These are phyloP conservation scores for Cosmia trapezina DNA, from an alignment of 2,888 invertebrate genomes.

Conservation along the genomic window DNA sequence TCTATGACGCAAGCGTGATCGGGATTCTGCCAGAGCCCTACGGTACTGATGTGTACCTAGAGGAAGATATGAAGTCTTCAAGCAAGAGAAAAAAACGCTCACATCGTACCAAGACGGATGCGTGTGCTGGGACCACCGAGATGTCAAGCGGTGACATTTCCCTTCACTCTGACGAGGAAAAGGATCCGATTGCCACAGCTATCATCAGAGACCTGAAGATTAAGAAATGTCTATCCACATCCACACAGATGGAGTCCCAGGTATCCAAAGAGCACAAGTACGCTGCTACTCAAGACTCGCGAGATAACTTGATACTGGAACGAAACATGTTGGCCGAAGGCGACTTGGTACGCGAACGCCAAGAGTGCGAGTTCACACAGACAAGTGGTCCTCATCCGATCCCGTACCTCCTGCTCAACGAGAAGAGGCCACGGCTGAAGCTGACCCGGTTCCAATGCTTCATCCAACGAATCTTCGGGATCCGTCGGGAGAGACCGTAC, in stretches of 20 bases:
- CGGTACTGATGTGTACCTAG: slow-evolving; percentile 40
- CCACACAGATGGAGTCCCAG: slow-evolving; percentile 71
- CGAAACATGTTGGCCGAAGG: slow-evolving; percentile 28
- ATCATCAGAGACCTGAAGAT: slow-evolving; percentile 76
- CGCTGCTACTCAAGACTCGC: slow-evolving; percentile 43
- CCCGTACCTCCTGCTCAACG: slow-evolving; percentile 71
- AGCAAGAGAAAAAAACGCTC: slow-evolving; percentile 75
- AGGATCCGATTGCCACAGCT: slow-evolving; percentile 69
- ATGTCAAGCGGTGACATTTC: slow-evolving; percentile 72
- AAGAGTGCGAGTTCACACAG: slow-evolving; percentile 70
- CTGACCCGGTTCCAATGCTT: slow-evolving; percentile 82
- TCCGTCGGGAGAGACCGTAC: slow-evolving; percentile 70
- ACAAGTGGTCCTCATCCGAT: slow-evolving; percentile 53
- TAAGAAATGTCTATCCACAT: slow-evolving; percentile 69
- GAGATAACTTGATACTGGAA: slow-evolving; percentile 29
- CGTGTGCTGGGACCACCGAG: slow-evolving; percentile 80
- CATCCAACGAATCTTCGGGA: slow-evolving; percentile 80
- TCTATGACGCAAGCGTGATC: slow-evolving; percentile 85
- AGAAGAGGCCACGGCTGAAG: slow-evolving; percentile 66
- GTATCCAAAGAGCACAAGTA: slow-evolving; percentile 68
- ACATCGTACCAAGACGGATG: slow-evolving; percentile 81
- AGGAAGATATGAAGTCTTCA: slow-evolving; percentile 59
- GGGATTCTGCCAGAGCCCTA: slow-evolving; percentile 77
- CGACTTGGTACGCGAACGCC: slow-evolving; percentile 20
- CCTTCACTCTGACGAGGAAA: slow-evolving; percentile 51